A percentile compares a stretch with the other conserved stretches of the same genome.
Evolutionary conservation across 1,140 invertebrate species (phyloP).

Genomic region (Drosophila asahinai): DNA sequence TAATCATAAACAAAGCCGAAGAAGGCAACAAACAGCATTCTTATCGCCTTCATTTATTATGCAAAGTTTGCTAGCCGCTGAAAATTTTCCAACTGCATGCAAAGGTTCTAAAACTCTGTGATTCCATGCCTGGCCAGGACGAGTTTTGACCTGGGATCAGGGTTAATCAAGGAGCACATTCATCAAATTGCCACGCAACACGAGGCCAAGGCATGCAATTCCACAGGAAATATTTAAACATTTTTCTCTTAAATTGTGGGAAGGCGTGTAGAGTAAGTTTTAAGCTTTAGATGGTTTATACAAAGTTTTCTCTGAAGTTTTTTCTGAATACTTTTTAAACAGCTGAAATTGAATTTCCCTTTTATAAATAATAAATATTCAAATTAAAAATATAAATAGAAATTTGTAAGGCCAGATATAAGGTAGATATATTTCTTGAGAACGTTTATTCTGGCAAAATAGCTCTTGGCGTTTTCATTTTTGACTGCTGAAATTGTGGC

Average conservation of each 20-base stretch:
- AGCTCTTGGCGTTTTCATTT: conserved; percentile 3
- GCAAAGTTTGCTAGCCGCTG: conserved; percentile 56
- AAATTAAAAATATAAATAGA: background rate
- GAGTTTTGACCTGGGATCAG: conserved; percentile 18
- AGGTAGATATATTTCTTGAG: background rate
- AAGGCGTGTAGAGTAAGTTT: background rate
- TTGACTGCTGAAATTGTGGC: conserved; percentile 15
- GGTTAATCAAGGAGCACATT: conserved; percentile 73
- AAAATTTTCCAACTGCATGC: conserved; percentile 60
- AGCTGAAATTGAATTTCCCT: no score
- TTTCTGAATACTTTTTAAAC: no score
- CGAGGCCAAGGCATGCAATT: conserved; percentile 56
- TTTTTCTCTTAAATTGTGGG: conserved; percentile 2
- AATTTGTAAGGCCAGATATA: background rate
- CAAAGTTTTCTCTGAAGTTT: no score
- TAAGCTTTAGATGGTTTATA: background rate
- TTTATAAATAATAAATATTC: background rate
- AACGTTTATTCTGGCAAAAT: background rate
- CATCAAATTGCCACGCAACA: conserved; percentile 79
- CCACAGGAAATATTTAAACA: conserved; percentile 13
- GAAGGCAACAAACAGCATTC: conserved; percentile 32
- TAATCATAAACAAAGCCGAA: conserved; percentile 49
- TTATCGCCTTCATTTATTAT: conserved; percentile 75
- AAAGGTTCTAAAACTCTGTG: conserved; percentile 6
- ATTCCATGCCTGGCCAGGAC: background rate